Base-by-base conservation (phyloP, 1,140 invertebrate genomes). In the Philotrypesis tridentata region DNA sequence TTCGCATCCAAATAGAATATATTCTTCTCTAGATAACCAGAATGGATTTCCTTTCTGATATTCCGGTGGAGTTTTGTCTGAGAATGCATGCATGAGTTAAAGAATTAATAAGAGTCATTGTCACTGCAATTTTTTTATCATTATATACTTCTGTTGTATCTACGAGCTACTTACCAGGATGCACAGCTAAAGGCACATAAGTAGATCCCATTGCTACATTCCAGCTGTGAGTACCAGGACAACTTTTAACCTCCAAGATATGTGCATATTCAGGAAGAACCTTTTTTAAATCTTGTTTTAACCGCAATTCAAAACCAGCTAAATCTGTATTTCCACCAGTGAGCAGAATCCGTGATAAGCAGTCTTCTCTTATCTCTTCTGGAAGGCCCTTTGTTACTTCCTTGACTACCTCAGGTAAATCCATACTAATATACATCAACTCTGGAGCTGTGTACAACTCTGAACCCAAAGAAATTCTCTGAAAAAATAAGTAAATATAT, bases 301-400 rank as follows among this genome's bases (percentile, higher is more conserved):
- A 86, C 85, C 92, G 88, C 21, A 89, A 83, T 27, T 89, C 87
- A 79, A 93, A 93, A 75, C 92, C 92, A 33, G 89, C 87, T 40
- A 93, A 85, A 82, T 92, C 91, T 60, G 92, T 92, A 84, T 93
- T 93, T 12, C 92, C 92, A 80, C 92, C 92, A 21, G 92, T 93
- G n/a, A 93, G 86, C 72, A 93, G 85, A 82, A 93, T 92, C 63
- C 92, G 88, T 1, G 91, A 91, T 27, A 93, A 86, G 74, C 92
- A 92, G 84, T 92, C 90, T 12, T 91, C 89, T 79, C 90, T 88
- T 80, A 89, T 83, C 29, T 90, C 87, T 60, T 90, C 88, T 1
- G 91, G 87, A 40, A 93, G 84, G 78, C 91, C 92, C 33, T 86
- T 86, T 27, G 91, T 90, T 12, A 92, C 89, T 81, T 92, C 90